Evolutionary conservation across 2,797 vertebrate species (phyloP).

Genomic region (Muscicapa comitata): DNA sequence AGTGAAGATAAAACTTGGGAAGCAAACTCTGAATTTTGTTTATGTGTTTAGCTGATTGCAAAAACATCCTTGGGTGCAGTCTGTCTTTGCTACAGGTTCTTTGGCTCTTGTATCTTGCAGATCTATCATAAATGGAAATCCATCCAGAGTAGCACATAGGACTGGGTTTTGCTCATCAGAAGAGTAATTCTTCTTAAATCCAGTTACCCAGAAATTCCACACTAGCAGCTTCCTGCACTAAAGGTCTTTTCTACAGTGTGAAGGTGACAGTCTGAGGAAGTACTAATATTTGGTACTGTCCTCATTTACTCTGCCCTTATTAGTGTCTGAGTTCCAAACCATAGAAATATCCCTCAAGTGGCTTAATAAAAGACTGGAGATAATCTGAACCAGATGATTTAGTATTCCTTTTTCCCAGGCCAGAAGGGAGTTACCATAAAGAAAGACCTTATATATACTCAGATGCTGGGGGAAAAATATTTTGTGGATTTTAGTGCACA

Average conservation of each 20-base stretch:
- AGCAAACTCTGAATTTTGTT: neutral
- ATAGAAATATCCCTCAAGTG: neutral
- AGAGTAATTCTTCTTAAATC: neutral
- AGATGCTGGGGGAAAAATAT: neutral
- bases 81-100: neutral
- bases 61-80: neutral
- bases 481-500: constrained; percentile 23
- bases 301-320: constrained; percentile 32
- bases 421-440: neutral
- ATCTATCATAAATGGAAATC: neutral
- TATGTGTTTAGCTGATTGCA: neutral
- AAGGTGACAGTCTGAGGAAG: constrained; percentile 23
- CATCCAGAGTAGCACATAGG: neutral
- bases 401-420: neutral
- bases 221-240: neutral
- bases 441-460: neutral
- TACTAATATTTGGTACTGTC: neutral
- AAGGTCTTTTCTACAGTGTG: neutral
- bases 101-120: neutral
- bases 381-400: neutral
- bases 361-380: neutral
- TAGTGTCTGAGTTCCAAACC: neutral
- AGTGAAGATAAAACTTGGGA: neutral
- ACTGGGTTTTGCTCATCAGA: neutral
- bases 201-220: neutral